These are phyloP conservation scores for Cataglyphis albicans DNA, from an alignment of 2,888 invertebrate species.

Conservation along the genomic window DNA sequence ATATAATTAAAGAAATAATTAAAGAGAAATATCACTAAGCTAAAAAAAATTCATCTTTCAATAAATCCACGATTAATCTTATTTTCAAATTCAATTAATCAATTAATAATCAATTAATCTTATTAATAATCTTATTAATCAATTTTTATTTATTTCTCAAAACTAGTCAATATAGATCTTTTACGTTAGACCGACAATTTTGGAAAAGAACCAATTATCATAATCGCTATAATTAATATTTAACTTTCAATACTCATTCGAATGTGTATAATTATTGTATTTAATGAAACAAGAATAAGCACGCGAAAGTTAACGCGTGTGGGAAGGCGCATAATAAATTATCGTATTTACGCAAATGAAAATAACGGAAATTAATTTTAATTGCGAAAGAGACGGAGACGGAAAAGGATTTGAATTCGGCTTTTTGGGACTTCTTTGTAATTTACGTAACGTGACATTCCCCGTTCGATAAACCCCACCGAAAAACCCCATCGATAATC, in stretches of 20 bases:
- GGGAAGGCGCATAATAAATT: neutral
- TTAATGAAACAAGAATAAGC: slow-evolving; percentile 8
- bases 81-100: too few species aligned
- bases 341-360: neutral
- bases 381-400: neutral
- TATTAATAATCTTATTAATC: neutral
- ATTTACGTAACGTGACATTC: slow-evolving; percentile 7
- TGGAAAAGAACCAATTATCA: neutral
- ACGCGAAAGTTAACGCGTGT: neutral
- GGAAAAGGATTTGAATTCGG: neutral
- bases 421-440: neutral
- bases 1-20: neutral
- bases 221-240: slow-evolving; percentile 12
- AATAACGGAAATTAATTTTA: neutral
- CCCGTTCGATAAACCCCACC: slow-evolving; percentile 15
- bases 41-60: neutral
- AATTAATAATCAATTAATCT: neutral
- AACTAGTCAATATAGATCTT: neutral
- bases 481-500: slow-evolving; percentile 43
- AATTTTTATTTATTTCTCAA: neutral
- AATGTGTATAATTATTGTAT: slow-evolving; percentile 9
- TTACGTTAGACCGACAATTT: neutral
- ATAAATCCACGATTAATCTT: neutral
- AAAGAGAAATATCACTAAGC: neutral
- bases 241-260: slow-evolving; percentile 6